Evolutionary conservation across 2,113 vertebrate genomes (phyloP), one percentile per base, ranked within the genome.

Genomic region (Engystomops pustulosus): DNA sequence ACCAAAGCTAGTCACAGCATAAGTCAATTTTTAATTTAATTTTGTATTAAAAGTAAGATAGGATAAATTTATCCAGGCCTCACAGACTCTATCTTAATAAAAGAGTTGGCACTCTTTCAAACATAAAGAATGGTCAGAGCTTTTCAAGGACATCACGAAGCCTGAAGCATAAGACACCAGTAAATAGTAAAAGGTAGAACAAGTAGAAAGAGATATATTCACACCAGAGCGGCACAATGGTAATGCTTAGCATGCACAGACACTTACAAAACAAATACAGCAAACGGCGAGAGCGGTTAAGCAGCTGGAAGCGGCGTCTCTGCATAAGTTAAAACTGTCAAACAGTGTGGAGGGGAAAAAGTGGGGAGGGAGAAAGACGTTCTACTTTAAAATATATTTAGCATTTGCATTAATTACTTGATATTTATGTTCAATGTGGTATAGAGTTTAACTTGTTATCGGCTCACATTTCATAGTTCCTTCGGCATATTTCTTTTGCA

Each of bases 21-120:
- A 91, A 95, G 92, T 91, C 91, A 91, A 92, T 87, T 93, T 92
- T 90, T 90, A 94, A 94, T 94, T 93, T 93, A 94, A 93, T 92
- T 92, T 91, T 92, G 91, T 93, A 93, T 93, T 94, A 94, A 94
- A 93, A 89, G 89, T 88, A 91, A 89, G 88, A 86, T 90, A 87
- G 89, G 91, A 92, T 91, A 92, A 90, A 93, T 94, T 91, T 88
- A 91, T 90, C 87, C 82, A 44, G 86, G 87, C 91, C 88, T 91
- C 85, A 86, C 88, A 89, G 89, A 88, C 88, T 87, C 86, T 51
- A 34, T 88, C 88, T 92, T 92, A 94, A 93, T 92, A 93, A 95
- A 94, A 90, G 91, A 93, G 87, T 86, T 94, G 92, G 91, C 92
- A 87, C 86, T 88, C 85, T 87, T 90, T 92, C 91, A 91, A 88